Base-by-base conservation (phyloP, 2,113 vertebrate genomes). In the Pomatorhinus ruficollis region DNA sequence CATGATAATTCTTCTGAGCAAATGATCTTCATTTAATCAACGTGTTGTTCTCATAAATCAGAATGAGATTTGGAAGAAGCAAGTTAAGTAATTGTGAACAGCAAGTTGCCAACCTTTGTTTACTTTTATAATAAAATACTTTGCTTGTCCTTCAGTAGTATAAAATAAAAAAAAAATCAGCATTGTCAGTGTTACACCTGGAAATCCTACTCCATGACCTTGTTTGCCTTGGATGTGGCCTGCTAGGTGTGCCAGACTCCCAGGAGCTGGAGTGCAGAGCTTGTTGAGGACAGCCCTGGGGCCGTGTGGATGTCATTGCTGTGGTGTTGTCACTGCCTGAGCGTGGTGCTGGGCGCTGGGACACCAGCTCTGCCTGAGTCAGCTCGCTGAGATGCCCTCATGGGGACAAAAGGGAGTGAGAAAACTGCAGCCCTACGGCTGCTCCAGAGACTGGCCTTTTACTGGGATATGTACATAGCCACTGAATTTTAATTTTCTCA, bases 291-390 rank as follows among this genome's bases (percentile, higher is more conserved):
- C 64, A 50, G 44, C n/a, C 44, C 40, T 17, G 7, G 27, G 76
- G 50, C 49, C 33, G 3, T 9, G 30, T 42, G 0, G 4, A 0
- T 61, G 3, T 14, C 33, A 3, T 0, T 10, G 27, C 71, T 39
- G 25, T 0, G 1, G 13, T 52, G 6, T 27, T 75, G 14, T 6
- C 12, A 2, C 37, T 75, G 28, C n/a, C 49, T 17, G 30, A 23
- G 39, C 0, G 0, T 18, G 28, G 15, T 31, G 53, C 23, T n/a
- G 44, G 42, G 17, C 40, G 20, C 1, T 24, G 77, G 83, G 69
- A 49, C 57, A 17, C 52, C 87, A 42, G 33, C 56, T 53, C 28
- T 66, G 42, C 4, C 59, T 50, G 57, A 33, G 20, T 40, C 66
- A 45, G 42, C 45, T 65, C 15, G 4, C 83, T 65, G 71, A 83